Base-by-base conservation (phyloP, 1,140 invertebrate genomes). In the Sitodiplosis mosellana region DNA sequence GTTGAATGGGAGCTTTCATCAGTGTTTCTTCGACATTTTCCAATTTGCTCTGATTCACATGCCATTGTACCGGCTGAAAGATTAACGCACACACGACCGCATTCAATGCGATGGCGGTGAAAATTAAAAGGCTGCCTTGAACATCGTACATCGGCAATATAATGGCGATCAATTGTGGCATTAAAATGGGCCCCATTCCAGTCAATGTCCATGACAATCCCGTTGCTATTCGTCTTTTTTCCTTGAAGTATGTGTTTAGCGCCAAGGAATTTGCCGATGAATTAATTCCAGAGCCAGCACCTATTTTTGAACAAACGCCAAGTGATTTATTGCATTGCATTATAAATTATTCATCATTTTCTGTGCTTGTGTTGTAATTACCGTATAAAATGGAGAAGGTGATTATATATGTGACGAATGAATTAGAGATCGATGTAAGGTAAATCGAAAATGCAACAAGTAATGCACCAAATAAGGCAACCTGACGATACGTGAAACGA, bases 51-150 rank as follows among this genome's bases (percentile, higher is more conserved):
- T 56, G 53, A 53, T 72, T 72, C 34, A 70, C 60, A 57, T 82
- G 78, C 68, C 69, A 74, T 37, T 69, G 66, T 15, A 78, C 74
- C 21, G 77, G 77, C 51, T 79, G 76, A 34, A 76, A 58, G 47
- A 79, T 58, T 33, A 77, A 58, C 2, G 73, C 69, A 47, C 67
- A 73, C 15, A 69, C 69, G 19, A 77, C 57, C 1, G 74, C 59
- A 52, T 78, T 72, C 45, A 77, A 57, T 1, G 71, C 61, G 41
- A 78, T 59, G 6, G 71, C 74, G 15, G 70, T 68, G 49, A 77
- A 65, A 37, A 79, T 67, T 1, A 77, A 54, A 21, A 74, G 66
- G 0, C 73, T 69, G 2, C 73, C 74, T 47, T 67, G 61, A 33
- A 74, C 70, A 0, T 69, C 74, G 48, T 71, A 78, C 10, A 56